phyloP scores from a whole-genome alignment of 2,888 invertebrate species.

The Sicus ferrugineus region DNA sequence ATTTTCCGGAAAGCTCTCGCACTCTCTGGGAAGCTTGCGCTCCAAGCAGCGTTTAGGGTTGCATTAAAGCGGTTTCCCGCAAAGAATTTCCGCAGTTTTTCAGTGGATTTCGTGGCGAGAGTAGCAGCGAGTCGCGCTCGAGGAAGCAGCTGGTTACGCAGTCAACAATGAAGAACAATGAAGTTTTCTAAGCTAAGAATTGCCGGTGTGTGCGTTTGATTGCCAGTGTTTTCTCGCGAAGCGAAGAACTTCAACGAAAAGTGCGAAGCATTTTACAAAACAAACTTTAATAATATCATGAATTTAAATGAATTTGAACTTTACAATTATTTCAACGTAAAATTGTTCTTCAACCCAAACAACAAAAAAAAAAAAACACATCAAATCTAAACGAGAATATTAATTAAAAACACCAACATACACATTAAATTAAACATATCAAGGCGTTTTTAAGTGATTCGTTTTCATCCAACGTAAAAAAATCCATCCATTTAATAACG shows the following conservation, averaged over 20 bases:
- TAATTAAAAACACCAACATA: constrained; percentile 1
- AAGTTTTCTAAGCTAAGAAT: constrained; percentile 6
- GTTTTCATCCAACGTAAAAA: constrained; percentile 11
- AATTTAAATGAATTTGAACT: not conserved
- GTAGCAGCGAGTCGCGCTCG: not conserved
- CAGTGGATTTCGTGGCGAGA: constrained; percentile 54
- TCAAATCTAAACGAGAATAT: not conserved
- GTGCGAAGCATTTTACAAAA: not conserved
- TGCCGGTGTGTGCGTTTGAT: not conserved
- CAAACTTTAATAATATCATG: not conserved
- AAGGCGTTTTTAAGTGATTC: constrained; percentile 9
- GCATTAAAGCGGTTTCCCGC: constrained; percentile 44
- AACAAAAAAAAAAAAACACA: too few relatives aligned
- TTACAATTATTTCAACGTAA: not conserved
- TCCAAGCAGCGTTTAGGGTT: constrained; percentile 40
- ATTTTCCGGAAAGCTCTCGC: not conserved
- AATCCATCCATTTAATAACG: constrained; percentile 27
- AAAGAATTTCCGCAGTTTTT: constrained; percentile 51
- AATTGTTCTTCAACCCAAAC: not conserved
- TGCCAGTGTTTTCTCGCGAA: constrained; percentile 11
- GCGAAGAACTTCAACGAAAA: not conserved
- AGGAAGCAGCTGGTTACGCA: constrained; percentile 8
- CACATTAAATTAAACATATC: constrained; percentile 17
- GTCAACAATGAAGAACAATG: constrained; percentile 5
- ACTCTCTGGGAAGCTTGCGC: constrained; percentile 11